Base-by-base conservation (phyloP, 2,888 invertebrate genomes). In the Chymomyza fuscimana region DNA sequence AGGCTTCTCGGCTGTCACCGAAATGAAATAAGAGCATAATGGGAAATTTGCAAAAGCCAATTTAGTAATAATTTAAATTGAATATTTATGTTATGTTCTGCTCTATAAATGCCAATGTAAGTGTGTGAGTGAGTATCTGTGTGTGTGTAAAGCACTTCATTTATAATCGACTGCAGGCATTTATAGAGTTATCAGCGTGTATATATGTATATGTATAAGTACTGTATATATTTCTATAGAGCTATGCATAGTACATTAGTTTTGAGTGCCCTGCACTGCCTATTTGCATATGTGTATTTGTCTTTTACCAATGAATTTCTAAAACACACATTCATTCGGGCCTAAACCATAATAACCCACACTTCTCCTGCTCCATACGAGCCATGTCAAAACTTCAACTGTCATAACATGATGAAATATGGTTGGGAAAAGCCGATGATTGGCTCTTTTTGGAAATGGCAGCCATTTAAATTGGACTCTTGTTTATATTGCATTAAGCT, bases 41-140 rank as follows among this genome's bases (percentile, higher is more conserved):
- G 88, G 88, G 86, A 85, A 83, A 32, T 85, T 83, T 84, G 73
- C 76, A 77, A 87, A 86, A 87, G 86, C 88, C 84, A 85, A 87
- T 85, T 87, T 85, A 65, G 81, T 78, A 87, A 88, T 85, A 87
- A 88, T 85, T 85, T 85, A 86, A 85, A 87, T 85, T 86, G 86
- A 87, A 85, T 85, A 87, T 85, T 87, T 85, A 87, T 85, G 88
- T 81, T 66, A 16, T 60, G 66, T 51, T 65, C 36, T 58, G 67
- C 25, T 66, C 69, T 69, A 56, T 65, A 50, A 58, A 32, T 73
- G 68, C 69, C 62, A 65, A 67, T 36, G 16, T 65, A 5, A 22
- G 69, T 61, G 52, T 63, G 50, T 58, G 36, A 65, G 64, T 52
- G 58, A 60, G 54, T 65, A 2, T 40, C 64, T 65, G 54, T 63